Evolutionary conservation across 2,797 vertebrate species (phyloP), one percentile per base, ranked within the genome.

Genomic region (Triplophysa bombifrons): DNA sequence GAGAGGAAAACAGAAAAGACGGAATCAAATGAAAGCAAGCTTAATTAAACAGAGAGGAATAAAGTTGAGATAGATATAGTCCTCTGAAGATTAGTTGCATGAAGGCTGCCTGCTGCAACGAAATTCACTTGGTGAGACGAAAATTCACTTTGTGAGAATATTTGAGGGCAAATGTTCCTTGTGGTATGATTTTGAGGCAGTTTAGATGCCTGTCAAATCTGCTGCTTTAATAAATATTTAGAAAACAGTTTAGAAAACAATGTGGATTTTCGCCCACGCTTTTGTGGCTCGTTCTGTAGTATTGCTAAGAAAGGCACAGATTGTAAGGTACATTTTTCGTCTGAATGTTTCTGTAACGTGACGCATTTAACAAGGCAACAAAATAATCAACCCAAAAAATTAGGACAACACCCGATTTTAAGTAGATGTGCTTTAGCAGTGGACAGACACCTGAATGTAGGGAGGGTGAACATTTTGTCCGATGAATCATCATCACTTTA

Each of bases 21-120:
- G 80, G 55, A 80, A 76, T 73, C 72, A 86, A 87, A 67, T 44
- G 48, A 80, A 74, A 34, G 63, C 76, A 34, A 76, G 61, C 46
- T 82, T 74, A 80, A 69, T 84, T 83, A 88, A 83, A 85, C 81
- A 83, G 61, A 83, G 44, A 65, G 58, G 76, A 63, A 80, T 75
- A 76, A 85, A 70, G 48, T 76, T 86, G 61, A 17, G 66, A 48
- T 61, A 44, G n/a, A 16, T 51, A 25, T 30, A 38, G 34, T 41
- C 51, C 46, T 80, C 46, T 14, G 9, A 55, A 60, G 51, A 66
- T 72, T 75, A 70, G 72, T 53, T 69, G 51, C 44, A 56, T 64
- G 60, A 64, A 58, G 30, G 66, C 50, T 74, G 81, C 41, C 67
- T 81, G 80, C 17, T 55, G 44, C 65, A 74, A 80, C 27, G 44